Conservation (phyloP, 1,140 invertebrate genomes). For the Drosophila rufa region DNA sequence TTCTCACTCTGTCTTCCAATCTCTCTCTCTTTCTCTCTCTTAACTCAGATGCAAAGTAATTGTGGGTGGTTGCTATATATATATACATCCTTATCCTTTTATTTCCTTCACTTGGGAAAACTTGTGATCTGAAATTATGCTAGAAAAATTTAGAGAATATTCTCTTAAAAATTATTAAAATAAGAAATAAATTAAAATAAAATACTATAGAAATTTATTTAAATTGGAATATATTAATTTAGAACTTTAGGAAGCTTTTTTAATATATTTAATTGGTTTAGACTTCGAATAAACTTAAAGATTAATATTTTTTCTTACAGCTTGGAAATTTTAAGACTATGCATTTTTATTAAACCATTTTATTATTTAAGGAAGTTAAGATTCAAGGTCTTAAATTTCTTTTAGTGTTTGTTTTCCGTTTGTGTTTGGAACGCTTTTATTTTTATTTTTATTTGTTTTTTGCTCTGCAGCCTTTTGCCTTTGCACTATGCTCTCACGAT, state of each 20-base stretch:
- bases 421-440: constrained; percentile 47
- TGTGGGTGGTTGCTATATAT: constrained; percentile 29
- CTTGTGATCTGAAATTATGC: neutral
- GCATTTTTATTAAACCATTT: too few species aligned
- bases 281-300: too few species aligned
- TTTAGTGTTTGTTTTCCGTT: neutral
- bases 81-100: constrained; percentile 31
- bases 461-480: constrained; percentile 53
- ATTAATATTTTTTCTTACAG: too few species aligned
- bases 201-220: too few species aligned
- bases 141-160: neutral
- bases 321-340: too few species aligned
- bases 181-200: neutral
- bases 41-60: constrained; percentile 20
- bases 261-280: too few species aligned
- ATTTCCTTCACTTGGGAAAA: constrained; percentile 32
- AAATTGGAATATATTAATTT: too few species aligned
- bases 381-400: neutral
- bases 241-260: too few species aligned
- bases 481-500: constrained; percentile 48
- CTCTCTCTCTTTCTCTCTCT: neutral
- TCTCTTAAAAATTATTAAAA: neutral
- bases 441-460: constrained; percentile 32
- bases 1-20: constrained; percentile 1
- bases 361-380: too few species aligned